Evolutionary conservation across 2,113 vertebrate genomes (phyloP).

Genomic region (Penelope pileata): DNA sequence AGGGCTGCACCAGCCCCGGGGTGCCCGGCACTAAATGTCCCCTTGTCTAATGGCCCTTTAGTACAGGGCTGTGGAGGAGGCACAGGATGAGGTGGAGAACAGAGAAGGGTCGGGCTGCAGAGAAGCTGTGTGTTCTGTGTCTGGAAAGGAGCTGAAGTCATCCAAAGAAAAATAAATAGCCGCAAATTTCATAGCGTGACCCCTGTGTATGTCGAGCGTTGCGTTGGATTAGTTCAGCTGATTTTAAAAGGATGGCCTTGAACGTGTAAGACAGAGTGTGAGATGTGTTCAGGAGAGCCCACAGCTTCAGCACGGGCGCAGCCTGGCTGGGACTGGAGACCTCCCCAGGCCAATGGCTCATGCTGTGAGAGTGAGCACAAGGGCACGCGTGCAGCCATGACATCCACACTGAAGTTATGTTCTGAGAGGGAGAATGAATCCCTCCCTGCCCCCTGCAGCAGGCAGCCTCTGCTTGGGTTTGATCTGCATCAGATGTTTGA

Average conservation of each 20-base stretch:
- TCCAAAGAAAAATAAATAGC: neutral
- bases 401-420: neutral
- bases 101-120: neutral
- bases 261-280: neutral
- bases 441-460: neutral
- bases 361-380: neutral
- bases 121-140: neutral
- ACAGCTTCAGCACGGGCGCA: rapidly evolving
- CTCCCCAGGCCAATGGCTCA: neutral
- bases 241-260: neutral
- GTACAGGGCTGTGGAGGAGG: neutral
- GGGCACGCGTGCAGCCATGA: neutral
- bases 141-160: neutral
- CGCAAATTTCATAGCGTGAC: neutral
- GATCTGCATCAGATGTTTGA: slow-evolving; percentile 17
- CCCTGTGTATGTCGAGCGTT: neutral
- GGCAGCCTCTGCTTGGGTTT: neutral
- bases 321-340: neutral
- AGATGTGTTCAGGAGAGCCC: neutral
- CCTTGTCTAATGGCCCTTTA: neutral
- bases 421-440: neutral
- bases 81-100: neutral
- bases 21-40: neutral
- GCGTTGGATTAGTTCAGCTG: neutral
- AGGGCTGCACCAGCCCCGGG: rapidly evolving